A percentile compares a stretch with the other conserved stretches of the same genome.
These are phyloP conservation scores for Pristionchus japonicus DNA, from an alignment of 2,888 invertebrate genomes.

Conservation along the genomic window DNA sequence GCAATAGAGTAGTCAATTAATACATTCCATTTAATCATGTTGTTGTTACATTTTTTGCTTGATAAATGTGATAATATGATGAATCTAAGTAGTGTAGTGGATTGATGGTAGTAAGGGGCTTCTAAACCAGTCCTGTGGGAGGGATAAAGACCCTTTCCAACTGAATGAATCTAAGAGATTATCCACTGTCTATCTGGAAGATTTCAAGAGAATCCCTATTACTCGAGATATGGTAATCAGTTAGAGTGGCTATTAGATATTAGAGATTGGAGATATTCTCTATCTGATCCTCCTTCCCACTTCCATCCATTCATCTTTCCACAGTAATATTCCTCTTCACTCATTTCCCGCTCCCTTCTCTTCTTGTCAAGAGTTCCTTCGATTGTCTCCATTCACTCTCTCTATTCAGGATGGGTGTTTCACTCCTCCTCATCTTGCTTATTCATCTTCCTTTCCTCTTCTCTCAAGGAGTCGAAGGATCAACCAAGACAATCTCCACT, in stretches of 20 bases:
- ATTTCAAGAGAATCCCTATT: background rate
- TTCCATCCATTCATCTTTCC: background rate
- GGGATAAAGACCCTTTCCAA: conserved; percentile 3
- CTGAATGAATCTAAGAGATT: conserved; percentile 15
- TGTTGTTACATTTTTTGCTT: background rate
- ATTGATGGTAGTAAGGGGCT: background rate
- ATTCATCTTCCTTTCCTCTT: background rate
- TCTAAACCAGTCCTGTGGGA: conserved; percentile 16
- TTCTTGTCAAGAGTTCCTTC: background rate
- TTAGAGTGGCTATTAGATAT: background rate
- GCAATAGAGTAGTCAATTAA: background rate
- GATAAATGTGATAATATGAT: conserved; percentile 2
- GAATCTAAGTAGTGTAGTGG: background rate
- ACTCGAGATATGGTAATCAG: background rate
- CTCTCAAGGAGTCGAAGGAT: background rate
- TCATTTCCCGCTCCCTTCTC: background rate
- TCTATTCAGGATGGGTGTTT: background rate
- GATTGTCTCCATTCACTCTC: background rate
- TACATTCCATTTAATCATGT: background rate
- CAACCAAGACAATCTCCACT: conserved; percentile 32
- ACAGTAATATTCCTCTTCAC: background rate
- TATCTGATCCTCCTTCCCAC: background rate
- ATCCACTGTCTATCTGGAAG: background rate
- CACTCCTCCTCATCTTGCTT: conserved; percentile 1
- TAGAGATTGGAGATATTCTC: background rate